Base-by-base conservation (phyloP, 23 tunicate genomes). In the Clavelina lepadiformis region DNA sequence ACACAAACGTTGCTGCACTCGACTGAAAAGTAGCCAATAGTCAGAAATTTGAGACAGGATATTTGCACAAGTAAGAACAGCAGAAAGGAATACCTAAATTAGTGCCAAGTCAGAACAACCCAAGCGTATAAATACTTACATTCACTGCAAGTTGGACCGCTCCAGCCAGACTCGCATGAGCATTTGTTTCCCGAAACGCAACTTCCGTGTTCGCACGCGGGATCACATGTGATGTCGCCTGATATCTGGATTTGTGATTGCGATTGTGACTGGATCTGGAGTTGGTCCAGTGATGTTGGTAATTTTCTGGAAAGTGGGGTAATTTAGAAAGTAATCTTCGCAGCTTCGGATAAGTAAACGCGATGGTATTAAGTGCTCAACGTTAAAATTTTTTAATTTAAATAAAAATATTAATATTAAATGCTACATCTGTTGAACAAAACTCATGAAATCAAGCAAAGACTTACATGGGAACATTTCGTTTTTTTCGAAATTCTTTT, bases 181-280 rank as follows among this genome's bases (percentile, higher is more conserved):
- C 91, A 82, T 13, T 21, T 41, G 71, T 74, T 50, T 24, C 30
- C 66, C 20, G 33, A 73, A 5, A 66, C 91, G 28, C 92, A 76
- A 5, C 13, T 38, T 4, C 92, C 82, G 56, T 76, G 51, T 20
- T 25, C 72, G 66, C 82, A 81, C 1, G 26, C 62, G 5, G 73
- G 80, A 5, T 46, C 46, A 35, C 78, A 82, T 4, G 60, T 33
- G 45, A 52, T 65, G 24, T 27, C 11, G 21, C 44, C 27, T 22
- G 34, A n/a, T 3, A 22, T 33, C 31, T 13, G 19, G 46, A 8
- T 28, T 30, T 57, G 61, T 2, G 63, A 52, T 33, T 69, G 75
- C 6, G 75, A 69, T 53, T 74, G 96, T 26, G 96, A 72, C 73
- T 87, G 96, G 49, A 45, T 54, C 46, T 84, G 93, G 13, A 32